Base-by-base conservation (phyloP, 53 echinoderm and acorn worm species). In the Apostichopus leukothele region DNA sequence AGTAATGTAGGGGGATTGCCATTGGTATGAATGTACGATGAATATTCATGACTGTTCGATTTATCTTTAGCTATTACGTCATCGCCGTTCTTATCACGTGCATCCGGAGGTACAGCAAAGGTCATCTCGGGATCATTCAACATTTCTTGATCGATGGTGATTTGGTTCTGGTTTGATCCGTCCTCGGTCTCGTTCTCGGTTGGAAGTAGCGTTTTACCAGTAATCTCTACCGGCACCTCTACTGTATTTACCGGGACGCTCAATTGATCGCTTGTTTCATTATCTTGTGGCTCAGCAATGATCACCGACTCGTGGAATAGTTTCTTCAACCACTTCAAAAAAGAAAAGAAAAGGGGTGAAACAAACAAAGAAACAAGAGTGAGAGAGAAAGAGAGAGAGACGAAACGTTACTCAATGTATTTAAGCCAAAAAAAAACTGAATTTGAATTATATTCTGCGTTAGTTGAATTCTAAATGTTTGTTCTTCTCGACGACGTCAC, bases 271-370 rank as follows among this genome's bases (percentile, higher is more conserved):
- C n/a, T 67, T 5, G 67, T 0, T 60, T 85, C 85, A 11, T 85
- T 60, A 6, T 71, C 71, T 19, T 71, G 71, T 63, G 85, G 85
- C 67, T 85, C 85, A 5, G 85, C 85, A 51, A 85, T 85, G 14
- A 85, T 67, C 66, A 85, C 85, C 11, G 85, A 85, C 67, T 85
- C 85, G 50, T 85, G 66, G 26, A 85, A 85, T 10, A 85, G 66
- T 66, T 67, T 63, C 68, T 66, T 85, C 61, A 84, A 19, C 85
- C 67, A 66, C 85, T 66, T 55, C 11, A 11, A n/a, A 71, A 71
- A 71, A 16, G 68, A 19, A 71, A 6, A 6, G 1, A 13, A 71
- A 13, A n/a, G 4, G 7, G 71, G 20, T 68, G 16, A 5, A 61
- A 61, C 10, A 10, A 60, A 10, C 13, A 9, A 11, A 11, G 61